Base-by-base conservation (phyloP, 2,113 vertebrate genomes). In the Rhegmatorhina hoffmannsi region DNA sequence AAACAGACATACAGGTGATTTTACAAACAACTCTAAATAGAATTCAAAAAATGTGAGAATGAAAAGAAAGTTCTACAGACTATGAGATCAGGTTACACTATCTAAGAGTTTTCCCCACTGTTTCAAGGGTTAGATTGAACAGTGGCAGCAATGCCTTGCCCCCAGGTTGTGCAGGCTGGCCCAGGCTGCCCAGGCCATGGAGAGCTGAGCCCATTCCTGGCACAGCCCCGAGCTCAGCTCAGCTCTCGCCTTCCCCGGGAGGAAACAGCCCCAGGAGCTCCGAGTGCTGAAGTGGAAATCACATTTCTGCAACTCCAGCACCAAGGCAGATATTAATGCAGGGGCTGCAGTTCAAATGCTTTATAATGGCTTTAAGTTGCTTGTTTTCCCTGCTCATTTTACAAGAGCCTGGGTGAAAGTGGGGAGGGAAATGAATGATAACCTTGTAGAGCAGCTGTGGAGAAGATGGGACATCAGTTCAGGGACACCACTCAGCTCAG, bases 151-250 rank as follows among this genome's bases (percentile, higher is more conserved):
- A 7, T 23, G 28, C 21, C 31, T 23, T 31, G 8, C 66, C 55
- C n/a, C 8, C 1, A n/a, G 40, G 55, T 19, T 53, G 28, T 2
- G 25, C 33, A 47, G 62, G 8, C 43, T 52, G 72, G 44, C 17
- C 12, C 7, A n/a, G 83, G 50, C 43, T 75, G 60, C 60, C 60
- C 53, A 36, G 83, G 72, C 63, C 38, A 13, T 40, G 26, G 10
- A 33, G 78, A 1, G 23, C 25, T 40, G 63, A 8, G 21, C 26
- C 15, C 16, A 1, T 3, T 46, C 34, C 38, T 49, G 67, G 46
- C 3, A 0, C 23, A 24, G 6, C 16, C 38, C 7, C 1, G 14
- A 1, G 21, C 60, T 38, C 43, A 31, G 1, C 49, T 13, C 2
- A 0, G 7, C 17, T 13, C 44, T 38, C 47, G 43, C 21, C 6